Percentiles rank a stretch among this genome's conserved stretches.
Evolutionary conservation across 2,888 invertebrate genomes (phyloP).

Genomic region (Tipula helvola): DNA sequence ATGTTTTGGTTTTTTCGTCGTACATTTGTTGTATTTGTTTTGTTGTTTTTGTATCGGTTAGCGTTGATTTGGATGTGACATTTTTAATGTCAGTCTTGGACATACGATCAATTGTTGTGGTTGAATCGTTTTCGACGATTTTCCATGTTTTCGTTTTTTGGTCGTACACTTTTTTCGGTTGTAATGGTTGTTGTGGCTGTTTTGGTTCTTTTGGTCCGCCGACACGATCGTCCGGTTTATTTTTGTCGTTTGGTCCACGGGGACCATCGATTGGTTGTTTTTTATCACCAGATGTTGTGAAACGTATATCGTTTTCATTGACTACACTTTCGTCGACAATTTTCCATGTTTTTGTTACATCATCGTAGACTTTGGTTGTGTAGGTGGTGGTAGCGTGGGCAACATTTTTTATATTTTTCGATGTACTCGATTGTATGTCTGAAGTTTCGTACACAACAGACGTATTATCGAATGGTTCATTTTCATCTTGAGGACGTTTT

Average conservation of each 20-base stretch:
- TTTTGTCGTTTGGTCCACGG: neutral
- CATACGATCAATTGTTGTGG: constrained; percentile 6
- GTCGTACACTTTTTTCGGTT: constrained; percentile 10
- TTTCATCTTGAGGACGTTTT: neutral
- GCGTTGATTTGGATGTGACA: constrained; percentile 5
- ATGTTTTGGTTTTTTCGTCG: constrained; percentile 34
- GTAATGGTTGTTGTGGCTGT: neutral
- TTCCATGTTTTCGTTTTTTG: neutral
- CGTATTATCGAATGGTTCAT: neutral
- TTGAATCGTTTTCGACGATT: neutral
- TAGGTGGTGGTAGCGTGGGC: constrained; percentile 19
- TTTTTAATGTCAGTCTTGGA: constrained; percentile 11
- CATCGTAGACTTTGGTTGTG: constrained; percentile 19
- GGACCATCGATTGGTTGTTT: neutral
- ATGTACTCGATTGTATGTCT: neutral
- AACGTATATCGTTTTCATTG: constrained; percentile 17
- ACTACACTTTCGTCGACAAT: constrained; percentile 19
- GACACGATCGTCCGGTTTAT: neutral
- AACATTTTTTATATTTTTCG: constrained; percentile 14
- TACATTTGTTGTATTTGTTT: constrained; percentile 34
- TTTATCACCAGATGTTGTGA: constrained; percentile 11
- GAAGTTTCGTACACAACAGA: neutral
- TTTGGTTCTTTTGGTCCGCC: neutral
- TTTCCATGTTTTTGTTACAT: constrained; percentile 20
- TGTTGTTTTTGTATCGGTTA: constrained; percentile 11